Evolutionary conservation across 2,888 invertebrate genomes (phyloP).

Genomic region (Melolontha melolontha): DNA sequence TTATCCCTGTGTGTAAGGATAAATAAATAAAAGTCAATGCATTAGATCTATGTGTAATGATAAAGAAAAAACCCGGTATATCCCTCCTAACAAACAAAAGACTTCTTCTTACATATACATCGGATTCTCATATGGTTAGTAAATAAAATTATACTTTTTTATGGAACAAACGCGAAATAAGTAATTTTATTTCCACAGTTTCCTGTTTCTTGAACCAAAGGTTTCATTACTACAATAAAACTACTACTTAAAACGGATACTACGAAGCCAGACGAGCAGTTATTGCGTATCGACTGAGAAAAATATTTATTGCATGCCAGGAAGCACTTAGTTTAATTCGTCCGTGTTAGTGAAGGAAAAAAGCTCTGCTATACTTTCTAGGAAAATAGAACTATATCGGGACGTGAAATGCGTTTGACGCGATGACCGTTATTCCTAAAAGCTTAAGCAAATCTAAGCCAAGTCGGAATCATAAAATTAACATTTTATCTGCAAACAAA

Average conservation of each 20-base stretch:
- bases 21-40: too few relatives aligned
- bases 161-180: too few relatives aligned
- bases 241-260: slow-evolving; percentile 15
- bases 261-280: slow-evolving; percentile 11
- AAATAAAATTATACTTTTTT: too few relatives aligned
- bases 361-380: neutral
- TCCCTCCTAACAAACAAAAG: too few relatives aligned
- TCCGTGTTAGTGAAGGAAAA: slow-evolving; percentile 26
- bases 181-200: too few relatives aligned
- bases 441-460: slow-evolving; percentile 47
- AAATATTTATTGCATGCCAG: slow-evolving; percentile 41
- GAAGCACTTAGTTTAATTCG: slow-evolving; percentile 44
- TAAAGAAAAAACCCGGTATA: too few relatives aligned
- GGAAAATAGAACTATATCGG: slow-evolving; percentile 23
- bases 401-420: slow-evolving; percentile 15
- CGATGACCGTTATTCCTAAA: slow-evolving; percentile 42
- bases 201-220: too few relatives aligned
- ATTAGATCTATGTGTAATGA: too few relatives aligned
- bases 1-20: too few relatives aligned
- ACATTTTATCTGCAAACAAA: slow-evolving; percentile 49
- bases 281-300: slow-evolving; percentile 33
- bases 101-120: too few relatives aligned
- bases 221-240: slow-evolving; percentile 12
- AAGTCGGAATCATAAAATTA: slow-evolving; percentile 47
- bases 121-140: too few relatives aligned